phyloP scores from a whole-genome alignment of 2,113 vertebrate species.

The Rallus limicola region DNA sequence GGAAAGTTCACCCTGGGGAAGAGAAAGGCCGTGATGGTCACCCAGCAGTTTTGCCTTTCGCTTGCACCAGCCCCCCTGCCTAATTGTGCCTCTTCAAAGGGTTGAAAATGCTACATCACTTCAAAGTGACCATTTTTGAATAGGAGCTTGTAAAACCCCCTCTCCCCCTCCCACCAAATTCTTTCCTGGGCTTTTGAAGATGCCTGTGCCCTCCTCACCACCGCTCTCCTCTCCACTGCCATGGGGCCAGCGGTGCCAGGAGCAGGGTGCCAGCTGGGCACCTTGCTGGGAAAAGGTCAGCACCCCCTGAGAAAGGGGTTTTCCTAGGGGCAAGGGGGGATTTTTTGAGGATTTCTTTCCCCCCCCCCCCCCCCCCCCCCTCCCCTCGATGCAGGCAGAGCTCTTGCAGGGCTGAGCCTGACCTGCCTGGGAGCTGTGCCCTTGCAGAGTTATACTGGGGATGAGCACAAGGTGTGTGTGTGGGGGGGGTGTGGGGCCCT shows the following conservation, averaged over 20 bases:
- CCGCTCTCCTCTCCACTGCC: accelerated
- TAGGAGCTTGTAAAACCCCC: slow-evolving; percentile 68
- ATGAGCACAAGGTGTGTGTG: not conserved
- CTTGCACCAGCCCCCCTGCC: slow-evolving; percentile 49
- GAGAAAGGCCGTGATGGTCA: slow-evolving; percentile 23
- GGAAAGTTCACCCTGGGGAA: slow-evolving; percentile 25
- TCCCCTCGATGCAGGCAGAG: not conserved
- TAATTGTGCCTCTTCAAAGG: slow-evolving; percentile 70
- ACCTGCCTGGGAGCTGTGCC: not conserved
- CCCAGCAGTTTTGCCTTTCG: slow-evolving; percentile 25
- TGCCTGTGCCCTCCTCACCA: not conserved
- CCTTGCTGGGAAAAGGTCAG: not conserved
- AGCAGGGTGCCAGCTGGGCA: slow-evolving; percentile 4
- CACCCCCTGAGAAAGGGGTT: not conserved
- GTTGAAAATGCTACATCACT: slow-evolving; percentile 69
- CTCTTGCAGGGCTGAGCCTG: not conserved
- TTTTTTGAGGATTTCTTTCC: not conserved
- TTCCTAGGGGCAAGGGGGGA: not conserved
- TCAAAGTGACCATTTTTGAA: slow-evolving; percentile 73
- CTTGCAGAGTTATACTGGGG: accelerated
- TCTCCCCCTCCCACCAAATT: slow-evolving; percentile 60
- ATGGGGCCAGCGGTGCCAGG: not conserved
- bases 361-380: not conserved
- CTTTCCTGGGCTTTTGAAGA: slow-evolving; percentile 67
- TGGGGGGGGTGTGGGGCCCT: not conserved